phyloP scores from a whole-genome alignment of 2,888 invertebrate genomes.

The Cecidostiba fungosa region DNA sequence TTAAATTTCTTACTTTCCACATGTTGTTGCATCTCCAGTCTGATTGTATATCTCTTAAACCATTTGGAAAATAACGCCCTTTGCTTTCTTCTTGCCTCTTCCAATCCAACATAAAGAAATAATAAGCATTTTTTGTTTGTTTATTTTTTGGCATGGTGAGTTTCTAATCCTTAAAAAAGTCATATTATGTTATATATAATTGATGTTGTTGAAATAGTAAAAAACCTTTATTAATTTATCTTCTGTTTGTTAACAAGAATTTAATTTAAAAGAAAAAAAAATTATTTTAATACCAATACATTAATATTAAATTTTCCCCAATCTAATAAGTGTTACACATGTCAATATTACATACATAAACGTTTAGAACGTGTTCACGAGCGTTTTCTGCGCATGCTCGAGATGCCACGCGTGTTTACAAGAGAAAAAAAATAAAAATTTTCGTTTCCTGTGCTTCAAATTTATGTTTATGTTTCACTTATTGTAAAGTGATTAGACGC shows the following conservation, averaged over 20 bases:
- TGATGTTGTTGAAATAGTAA: background rate
- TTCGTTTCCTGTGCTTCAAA: no score
- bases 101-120: conserved; percentile 74
- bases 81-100: conserved; percentile 68
- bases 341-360: background rate
- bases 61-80: conserved; percentile 70
- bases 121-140: conserved; percentile 74
- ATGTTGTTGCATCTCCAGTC: conserved; percentile 67
- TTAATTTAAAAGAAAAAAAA: no score
- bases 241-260: background rate
- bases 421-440: no score
- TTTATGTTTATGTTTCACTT: no score
- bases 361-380: no score
- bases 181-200: background rate
- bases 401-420: no score
- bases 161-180: background rate
- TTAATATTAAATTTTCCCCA: background rate
- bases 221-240: background rate
- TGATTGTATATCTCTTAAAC: conserved; percentile 71
- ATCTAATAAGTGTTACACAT: background rate
- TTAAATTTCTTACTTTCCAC: conserved; percentile 72
- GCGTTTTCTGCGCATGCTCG: no score
- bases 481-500: no score
- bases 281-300: background rate
- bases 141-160: conserved; percentile 69